Evolutionary conservation across 2,888 invertebrate genomes (phyloP), one percentile per base, ranked within the genome.

Genomic region (Xylophagus ater): DNA sequence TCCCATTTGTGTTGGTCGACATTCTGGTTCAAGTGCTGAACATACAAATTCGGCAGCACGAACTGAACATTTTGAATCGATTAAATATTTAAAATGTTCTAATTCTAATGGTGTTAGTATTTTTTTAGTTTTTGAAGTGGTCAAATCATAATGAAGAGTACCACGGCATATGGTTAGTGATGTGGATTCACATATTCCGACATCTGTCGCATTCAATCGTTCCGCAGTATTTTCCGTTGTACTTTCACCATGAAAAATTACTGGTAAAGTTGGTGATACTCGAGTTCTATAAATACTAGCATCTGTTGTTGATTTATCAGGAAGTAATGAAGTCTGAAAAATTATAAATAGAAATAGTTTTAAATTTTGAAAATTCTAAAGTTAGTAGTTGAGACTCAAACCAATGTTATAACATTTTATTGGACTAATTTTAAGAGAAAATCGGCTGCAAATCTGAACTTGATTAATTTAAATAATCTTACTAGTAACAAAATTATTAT

Each of bases 231-330:
- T 46, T 39, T 47, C 49, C n/a, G 49, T 51, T 15, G 65, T 53
- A 43, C 65, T 65, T 43, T 65, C 65, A 31, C 57, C 52, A 20
- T 66, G 63, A 39, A 55, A 32, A 44, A 53, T 43, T 53, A 72
- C 70, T 1, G 77, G 77, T 13, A 77, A 61, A 4, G 76, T 77
- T n/a, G 77, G 77, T 8, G 76, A 76, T 2, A 76, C 76, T 49
- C 70, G 64, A 2, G 72, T 70, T 44, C 68, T 67, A 47, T 70
- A 69, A 3, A 65, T 38, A 13, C 69, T 66, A 41, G 65, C 67
- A 51, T 67, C 70, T 7, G 71, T 71, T 1, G 71, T 71, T 10
- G 69, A 60, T 45, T 29, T 32, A 15, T 30, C 14, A 7, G 28
- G 8, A 4, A 15, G 7, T 59, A 60, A 58, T 67, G n/a, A 30